These are phyloP conservation scores for Anorthoa munda DNA, from an alignment of 2,888 invertebrate genomes.

Conservation along the genomic window DNA sequence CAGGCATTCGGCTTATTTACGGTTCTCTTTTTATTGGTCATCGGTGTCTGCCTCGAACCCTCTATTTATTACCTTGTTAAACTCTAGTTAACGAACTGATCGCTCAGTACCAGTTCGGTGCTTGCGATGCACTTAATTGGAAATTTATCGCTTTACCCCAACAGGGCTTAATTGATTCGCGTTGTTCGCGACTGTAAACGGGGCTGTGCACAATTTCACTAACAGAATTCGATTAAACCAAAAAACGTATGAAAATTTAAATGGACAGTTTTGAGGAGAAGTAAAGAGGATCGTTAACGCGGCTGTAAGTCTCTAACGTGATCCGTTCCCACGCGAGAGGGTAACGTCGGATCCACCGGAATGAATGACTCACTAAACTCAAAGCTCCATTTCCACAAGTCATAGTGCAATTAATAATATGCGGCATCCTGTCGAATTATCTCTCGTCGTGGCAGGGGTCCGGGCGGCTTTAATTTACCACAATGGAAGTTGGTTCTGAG, in stretches of 20 bases:
- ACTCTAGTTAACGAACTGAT: conserved; percentile 89
- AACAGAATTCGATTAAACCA: conserved; percentile 73
- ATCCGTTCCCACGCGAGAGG: conserved; percentile 87
- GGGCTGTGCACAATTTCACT: conserved; percentile 70
- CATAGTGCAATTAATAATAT: conserved; percentile 91
- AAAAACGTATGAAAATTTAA: conserved; percentile 68
- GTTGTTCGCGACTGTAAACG: conserved; percentile 78
- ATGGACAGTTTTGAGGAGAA: conserved; percentile 69
- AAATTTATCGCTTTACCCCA: conserved; percentile 85
- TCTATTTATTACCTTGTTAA: conserved; percentile 90
- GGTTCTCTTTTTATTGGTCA: conserved; percentile 88
- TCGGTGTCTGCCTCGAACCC: conserved; percentile 82
- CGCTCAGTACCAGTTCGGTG: conserved; percentile 79
- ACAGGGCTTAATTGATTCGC: conserved; percentile 85
- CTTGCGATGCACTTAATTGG: conserved; percentile 85
- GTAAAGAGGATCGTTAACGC: conserved; percentile 77
- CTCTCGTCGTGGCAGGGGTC: conserved; percentile 90
- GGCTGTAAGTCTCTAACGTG: conserved; percentile 82
- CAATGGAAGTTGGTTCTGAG: conserved; percentile 90
- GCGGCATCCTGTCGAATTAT: conserved; percentile 91
- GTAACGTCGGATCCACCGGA: conserved; percentile 81
- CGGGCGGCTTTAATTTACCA: conserved; percentile 91
- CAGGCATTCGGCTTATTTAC: conserved; percentile 88
- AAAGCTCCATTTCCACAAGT: conserved; percentile 90
- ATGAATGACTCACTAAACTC: conserved; percentile 90